Conservation (phyloP, 2,888 invertebrate species). For the Platypus cylindrus region DNA sequence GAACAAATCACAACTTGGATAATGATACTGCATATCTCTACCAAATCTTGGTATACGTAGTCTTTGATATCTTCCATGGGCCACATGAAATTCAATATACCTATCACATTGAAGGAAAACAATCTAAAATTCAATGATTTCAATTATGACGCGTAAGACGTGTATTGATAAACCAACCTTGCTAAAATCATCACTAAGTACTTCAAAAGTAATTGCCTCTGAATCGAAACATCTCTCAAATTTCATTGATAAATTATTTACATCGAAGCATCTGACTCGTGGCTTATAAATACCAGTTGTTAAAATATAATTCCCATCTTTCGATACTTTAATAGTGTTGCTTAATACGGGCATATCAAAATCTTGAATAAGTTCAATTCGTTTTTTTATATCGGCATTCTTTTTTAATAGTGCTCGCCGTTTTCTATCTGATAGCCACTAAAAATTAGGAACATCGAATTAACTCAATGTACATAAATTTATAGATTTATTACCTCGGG, state of each 20-base stretch:
- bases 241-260: constrained; percentile 88
- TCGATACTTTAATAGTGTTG: constrained; percentile 68
- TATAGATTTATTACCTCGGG: constrained; percentile 68
- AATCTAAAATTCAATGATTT: constrained; percentile 45
- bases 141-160: no score
- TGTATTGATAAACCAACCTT: constrained; percentile 49
- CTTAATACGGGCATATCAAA: constrained; percentile 98
- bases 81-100: constrained; percentile 90
- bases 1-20: constrained; percentile 81
- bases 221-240: constrained; percentile 97
- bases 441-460: constrained; percentile 1
- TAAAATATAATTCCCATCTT: constrained; percentile 84
- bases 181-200: constrained; percentile 89
- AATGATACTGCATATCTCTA: constrained; percentile 83
- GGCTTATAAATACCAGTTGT: constrained; percentile 96
- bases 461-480: not conserved
- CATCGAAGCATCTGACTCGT: constrained; percentile 89
- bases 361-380: constrained; percentile 95
- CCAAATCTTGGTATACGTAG: constrained; percentile 92
- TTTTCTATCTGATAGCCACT: constrained; percentile 75
- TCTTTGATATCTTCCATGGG: constrained; percentile 81
- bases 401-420: constrained; percentile 70
- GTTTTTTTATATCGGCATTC: constrained; percentile 76
- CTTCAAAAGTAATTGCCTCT: constrained; percentile 87
- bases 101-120: constrained; percentile 83